Evolutionary conservation across 92 coral and sea anemone genomes (phyloP).

Genomic region (Muricea muricata): DNA sequence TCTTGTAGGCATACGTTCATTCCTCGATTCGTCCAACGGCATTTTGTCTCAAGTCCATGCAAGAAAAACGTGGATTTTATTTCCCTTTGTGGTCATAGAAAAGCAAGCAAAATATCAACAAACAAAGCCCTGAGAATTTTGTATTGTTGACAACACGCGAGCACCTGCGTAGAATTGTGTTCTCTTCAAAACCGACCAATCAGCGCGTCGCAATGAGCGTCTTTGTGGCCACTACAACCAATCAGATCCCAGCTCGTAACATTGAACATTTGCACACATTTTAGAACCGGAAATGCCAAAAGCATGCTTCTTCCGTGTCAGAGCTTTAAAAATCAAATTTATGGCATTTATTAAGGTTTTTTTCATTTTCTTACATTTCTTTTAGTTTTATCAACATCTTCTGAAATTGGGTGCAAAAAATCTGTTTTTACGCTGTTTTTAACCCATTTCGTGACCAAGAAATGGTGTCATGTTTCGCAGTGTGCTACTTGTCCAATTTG

Average conservation of each 20-base stretch:
- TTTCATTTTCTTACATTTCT: not conserved
- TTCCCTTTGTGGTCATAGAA: slow-evolving; percentile 12
- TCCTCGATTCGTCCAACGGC: not conserved
- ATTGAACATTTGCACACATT: not conserved
- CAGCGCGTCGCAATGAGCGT: slow-evolving; percentile 8
- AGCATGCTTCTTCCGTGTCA: not conserved
- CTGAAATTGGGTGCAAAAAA: not conserved
- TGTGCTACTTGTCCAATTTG: too few species aligned
- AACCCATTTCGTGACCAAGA: not conserved
- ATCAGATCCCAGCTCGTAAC: slow-evolving; percentile 23
- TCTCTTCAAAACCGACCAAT: slow-evolving; percentile 2
- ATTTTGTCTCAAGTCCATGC: not conserved
- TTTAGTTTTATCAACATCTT: not conserved
- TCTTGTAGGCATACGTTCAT: not conserved
- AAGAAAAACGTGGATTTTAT: slow-evolving; percentile 27
- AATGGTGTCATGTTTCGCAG: not conserved
- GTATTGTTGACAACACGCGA: slow-evolving; percentile 38
- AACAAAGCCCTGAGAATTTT: not conserved
- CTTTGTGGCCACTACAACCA: not conserved
- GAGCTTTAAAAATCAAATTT: not conserved
- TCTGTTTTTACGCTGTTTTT: not conserved
- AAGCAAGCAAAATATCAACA: not conserved
- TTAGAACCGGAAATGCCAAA: slow-evolving; percentile 14
- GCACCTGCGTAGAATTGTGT: slow-evolving; percentile 21
- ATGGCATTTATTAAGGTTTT: not conserved